A percentile compares a stretch with the other conserved stretches of the same genome.
Conservation (phyloP, 2,113 vertebrate species). For the Pseudopodoces humilis region DNA sequence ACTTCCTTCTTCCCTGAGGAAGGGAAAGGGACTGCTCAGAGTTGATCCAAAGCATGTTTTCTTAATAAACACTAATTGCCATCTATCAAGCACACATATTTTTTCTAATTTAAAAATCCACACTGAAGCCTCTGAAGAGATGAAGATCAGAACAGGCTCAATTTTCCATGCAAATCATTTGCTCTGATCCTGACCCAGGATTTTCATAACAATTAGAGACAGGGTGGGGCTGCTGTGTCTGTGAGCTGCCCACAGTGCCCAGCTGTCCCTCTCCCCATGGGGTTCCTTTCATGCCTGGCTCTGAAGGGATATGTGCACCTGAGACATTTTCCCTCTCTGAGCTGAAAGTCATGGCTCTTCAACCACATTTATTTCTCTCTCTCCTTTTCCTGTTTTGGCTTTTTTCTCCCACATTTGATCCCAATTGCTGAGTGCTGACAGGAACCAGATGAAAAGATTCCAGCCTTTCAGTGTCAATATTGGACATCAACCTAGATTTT, state of each 20-base stretch:
- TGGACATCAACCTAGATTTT: neutral
- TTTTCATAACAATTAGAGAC: conserved; percentile 38
- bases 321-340: neutral
- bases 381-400: neutral
- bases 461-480: neutral
- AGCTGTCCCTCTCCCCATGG: neutral
- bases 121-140: conserved; percentile 33
- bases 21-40: neutral
- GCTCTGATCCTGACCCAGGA: conserved; percentile 30
- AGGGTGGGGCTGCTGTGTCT: neutral
- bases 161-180: conserved; percentile 28
- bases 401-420: neutral
- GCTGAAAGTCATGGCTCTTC: neutral
- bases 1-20: neutral
- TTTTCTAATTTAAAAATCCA: conserved; percentile 56
- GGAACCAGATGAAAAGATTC: neutral
- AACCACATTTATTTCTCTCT: neutral
- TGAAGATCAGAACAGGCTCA: conserved; percentile 14
- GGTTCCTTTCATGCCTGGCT: conserved; percentile 10
- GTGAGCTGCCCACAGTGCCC: neutral
- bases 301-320: neutral
- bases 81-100: conserved; percentile 10
- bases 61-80: conserved; percentile 22
- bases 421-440: neutral
- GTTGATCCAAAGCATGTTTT: neutral